A percentile compares a stretch with the other conserved stretches of the same genome.
phyloP scores from a whole-genome alignment of 2,113 vertebrate genomes.

The Bucco capensis region DNA sequence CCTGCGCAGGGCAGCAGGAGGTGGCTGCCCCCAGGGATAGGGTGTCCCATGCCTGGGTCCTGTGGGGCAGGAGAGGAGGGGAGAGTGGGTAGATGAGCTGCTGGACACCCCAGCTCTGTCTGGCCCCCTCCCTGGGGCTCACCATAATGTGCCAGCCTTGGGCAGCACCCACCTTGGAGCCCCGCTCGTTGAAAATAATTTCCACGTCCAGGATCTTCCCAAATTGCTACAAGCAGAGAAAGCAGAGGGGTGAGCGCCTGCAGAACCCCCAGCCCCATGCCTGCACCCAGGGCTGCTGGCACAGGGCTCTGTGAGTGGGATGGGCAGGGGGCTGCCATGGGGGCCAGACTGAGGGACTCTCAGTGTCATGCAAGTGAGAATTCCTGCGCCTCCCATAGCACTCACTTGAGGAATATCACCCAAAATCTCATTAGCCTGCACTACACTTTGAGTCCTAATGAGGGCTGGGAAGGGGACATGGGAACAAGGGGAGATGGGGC shows the following conservation, averaged over 20 bases:
- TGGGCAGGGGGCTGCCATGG: background rate
- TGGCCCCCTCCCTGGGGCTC: background rate
- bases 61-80: background rate
- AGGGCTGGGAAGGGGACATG: background rate
- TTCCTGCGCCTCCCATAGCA: background rate
- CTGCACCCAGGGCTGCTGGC: background rate
- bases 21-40: fast-evolving
- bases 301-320: background rate
- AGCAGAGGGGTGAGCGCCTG: background rate
- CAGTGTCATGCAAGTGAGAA: background rate
- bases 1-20: fast-evolving
- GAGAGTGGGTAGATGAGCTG: conserved; percentile 55
- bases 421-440: background rate
- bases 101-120: conserved; percentile 14
- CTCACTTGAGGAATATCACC: background rate
- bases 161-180: conserved; percentile 91
- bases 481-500: background rate
- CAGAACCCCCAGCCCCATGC: background rate
- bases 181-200: conserved; percentile 98
- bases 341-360: background rate
- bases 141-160: background rate
- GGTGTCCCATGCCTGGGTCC: background rate
- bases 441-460: background rate
- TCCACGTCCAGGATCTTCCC: conserved; percentile 97
- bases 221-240: conserved; percentile 85